Percentiles rank a stretch among this genome's conserved stretches.
phyloP scores from a whole-genome alignment of 1,140 invertebrate genomes.

The Lanistes nyassanus region DNA sequence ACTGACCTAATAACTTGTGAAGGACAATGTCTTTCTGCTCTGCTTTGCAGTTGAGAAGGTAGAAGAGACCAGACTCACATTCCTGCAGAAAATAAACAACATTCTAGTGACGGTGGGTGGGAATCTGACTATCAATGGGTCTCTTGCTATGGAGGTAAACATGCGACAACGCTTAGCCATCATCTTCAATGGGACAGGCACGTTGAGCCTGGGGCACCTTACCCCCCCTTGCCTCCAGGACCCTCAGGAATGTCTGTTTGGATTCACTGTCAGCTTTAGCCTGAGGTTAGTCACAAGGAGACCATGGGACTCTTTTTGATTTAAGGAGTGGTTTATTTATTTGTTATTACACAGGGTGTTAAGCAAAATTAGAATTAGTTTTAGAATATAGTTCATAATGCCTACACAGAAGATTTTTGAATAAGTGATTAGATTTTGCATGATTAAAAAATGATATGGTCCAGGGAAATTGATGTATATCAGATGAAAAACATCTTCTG shows the following conservation, averaged over 20 bases:
- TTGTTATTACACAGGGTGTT: too few relatives aligned
- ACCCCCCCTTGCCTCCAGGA: slow-evolving; percentile 34
- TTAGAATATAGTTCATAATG: too few relatives aligned
- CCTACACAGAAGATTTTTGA: too few relatives aligned
- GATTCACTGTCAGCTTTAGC: slow-evolving; percentile 40
- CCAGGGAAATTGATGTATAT: too few relatives aligned
- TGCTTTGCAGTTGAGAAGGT: slow-evolving; percentile 40
- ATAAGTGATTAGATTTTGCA: too few relatives aligned
- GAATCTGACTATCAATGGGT: slow-evolving; percentile 24
- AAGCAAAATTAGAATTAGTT: too few relatives aligned
- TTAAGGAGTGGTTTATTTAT: too few relatives aligned
- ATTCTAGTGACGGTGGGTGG: slow-evolving; percentile 32
- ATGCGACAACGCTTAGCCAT: slow-evolving; percentile 24
- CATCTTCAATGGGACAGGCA: slow-evolving; percentile 33
- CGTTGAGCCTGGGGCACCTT: slow-evolving; percentile 21
- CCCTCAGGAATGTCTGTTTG: slow-evolving; percentile 40
- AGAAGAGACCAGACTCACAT: slow-evolving; percentile 30
- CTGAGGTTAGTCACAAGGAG: slow-evolving; percentile 22
- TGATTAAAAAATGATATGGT: too few relatives aligned
- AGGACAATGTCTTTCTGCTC: not conserved
- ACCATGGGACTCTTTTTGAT: too few relatives aligned
- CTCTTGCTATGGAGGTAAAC: slow-evolving; percentile 20
- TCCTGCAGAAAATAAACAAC: slow-evolving; percentile 30
- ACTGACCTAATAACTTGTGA: too few relatives aligned
- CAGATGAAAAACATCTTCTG: too few relatives aligned